These are phyloP conservation scores for Tribolium castaneum DNA, from an alignment of 1,140 invertebrate genomes.

Conservation along the genomic window DNA sequence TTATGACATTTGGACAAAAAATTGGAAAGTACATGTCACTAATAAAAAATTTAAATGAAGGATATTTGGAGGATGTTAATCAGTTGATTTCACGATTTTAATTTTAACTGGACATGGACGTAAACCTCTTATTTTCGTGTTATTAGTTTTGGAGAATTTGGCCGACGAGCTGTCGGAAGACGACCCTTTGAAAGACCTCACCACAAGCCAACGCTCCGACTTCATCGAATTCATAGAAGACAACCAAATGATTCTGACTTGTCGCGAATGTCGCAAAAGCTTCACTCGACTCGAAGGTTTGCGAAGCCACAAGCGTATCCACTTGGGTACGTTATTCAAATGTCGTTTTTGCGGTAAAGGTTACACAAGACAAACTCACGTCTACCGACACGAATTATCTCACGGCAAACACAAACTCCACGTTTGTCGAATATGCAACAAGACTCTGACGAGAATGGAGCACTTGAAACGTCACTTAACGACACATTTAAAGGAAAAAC, in stretches of 20 bases:
- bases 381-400: constrained; percentile 58
- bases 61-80: too few species aligned
- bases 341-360: constrained; percentile 60
- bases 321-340: constrained; percentile 58
- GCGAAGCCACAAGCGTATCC: constrained; percentile 58
- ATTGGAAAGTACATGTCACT: too few species aligned
- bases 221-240: constrained; percentile 60
- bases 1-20: too few species aligned
- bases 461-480: constrained; percentile 61
- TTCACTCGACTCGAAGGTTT: constrained; percentile 61
- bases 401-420: constrained; percentile 59
- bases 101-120: too few species aligned
- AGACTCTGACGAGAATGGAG: constrained; percentile 60
- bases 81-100: too few species aligned
- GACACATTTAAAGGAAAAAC: constrained; percentile 61
- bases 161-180: neutral
- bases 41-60: too few species aligned
- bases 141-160: constrained; percentile 1
- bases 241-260: constrained; percentile 59
- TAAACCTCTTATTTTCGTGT: too few species aligned
- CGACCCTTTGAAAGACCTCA: neutral
- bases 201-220: constrained; percentile 37
- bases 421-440: constrained; percentile 62
- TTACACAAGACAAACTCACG: constrained; percentile 58
- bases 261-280: constrained; percentile 58